Evolutionary conservation across 2,113 vertebrate species (phyloP), one percentile per base, ranked within the genome.

Genomic region (Mionectes macconnelli): DNA sequence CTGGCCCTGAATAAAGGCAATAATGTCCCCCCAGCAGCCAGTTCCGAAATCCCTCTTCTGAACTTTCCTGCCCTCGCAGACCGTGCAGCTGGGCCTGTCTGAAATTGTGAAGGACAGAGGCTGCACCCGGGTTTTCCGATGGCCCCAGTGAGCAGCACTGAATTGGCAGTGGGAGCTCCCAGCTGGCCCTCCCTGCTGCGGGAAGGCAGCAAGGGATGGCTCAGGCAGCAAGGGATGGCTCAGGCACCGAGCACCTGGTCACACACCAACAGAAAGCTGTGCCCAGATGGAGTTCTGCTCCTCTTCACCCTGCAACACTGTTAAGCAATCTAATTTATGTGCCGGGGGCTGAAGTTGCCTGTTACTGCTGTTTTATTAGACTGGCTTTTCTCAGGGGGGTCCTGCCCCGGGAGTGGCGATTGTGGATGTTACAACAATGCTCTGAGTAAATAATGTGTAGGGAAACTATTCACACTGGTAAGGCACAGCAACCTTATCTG

Each of bases 331-430:
- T 84, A 73, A 92, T 95, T 95, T 93, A 84, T 89, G 72, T 60
- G 94, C 66, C 68, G 49, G 57, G 40, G 60, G 53, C 25, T 94
- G 91, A 82, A 94, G 89, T 62, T 87, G 57, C 49, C 91, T 95
- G 81, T 89, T 95, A 85, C 57, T 91, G 89, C 87, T 94, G 66
- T 93, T 96, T 89, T 95, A 93, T 94, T 94, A 76, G 87, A n/a
- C 87, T 84, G 84, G 19, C 37, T 93, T 97, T 94, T 93, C 89
- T 94, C 93, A 87, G 87, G 91, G 81, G 93, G 66, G 31, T 95
- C 77, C 91, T 97, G 93, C 69, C 75, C 89, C 81, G 24, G 76
- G 87, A 35, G 81, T 95, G 49, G 13, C 45, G 53, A 68, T 66
- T 82, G 84, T 87, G 79, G 86, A 62, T 79, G 62, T 76, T 95